Conservation (phyloP, 2,113 vertebrate genomes). For the Brachyhypopomus gauderio region DNA sequence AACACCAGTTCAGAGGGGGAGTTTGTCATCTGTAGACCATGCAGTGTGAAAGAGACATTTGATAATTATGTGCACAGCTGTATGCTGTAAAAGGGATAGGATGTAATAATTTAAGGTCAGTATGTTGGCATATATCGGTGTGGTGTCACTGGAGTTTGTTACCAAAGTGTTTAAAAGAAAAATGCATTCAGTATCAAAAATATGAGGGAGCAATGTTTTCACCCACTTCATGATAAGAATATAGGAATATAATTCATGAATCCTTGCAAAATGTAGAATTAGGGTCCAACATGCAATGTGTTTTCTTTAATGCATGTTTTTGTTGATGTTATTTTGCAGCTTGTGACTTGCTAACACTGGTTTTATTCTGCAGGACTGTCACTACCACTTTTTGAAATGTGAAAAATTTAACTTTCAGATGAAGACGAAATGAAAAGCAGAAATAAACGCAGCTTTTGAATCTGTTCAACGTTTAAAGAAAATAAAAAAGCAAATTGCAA, state of each 20-base stretch:
- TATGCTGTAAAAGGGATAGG: not conserved
- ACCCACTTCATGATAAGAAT: conserved; percentile 4
- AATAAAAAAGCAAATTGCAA: conserved; percentile 6
- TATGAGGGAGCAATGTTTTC: conserved; percentile 44
- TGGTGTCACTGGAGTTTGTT: conserved; percentile 18
- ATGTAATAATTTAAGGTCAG: conserved; percentile 24
- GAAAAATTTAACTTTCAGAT: conserved; percentile 16
- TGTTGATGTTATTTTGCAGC: not conserved
- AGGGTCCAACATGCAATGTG: conserved; percentile 24
- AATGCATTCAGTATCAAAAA: conserved; percentile 11
- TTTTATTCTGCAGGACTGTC: conserved; percentile 20
- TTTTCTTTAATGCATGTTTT: conserved; percentile 20
- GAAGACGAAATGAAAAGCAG: not conserved
- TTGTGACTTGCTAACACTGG: conserved; percentile 31
- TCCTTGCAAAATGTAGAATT: conserved; percentile 11
- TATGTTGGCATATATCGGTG: conserved; percentile 5
- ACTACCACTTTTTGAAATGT: conserved; percentile 45
- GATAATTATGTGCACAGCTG: not conserved
- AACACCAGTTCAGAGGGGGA: not conserved
- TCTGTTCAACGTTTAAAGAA: conserved; percentile 2
- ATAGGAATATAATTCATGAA: conserved; percentile 10
- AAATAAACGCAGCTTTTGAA: not conserved
- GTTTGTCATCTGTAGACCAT: not conserved
- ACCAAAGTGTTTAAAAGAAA: conserved; percentile 10
- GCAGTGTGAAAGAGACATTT: conserved; percentile 10